Evolutionary conservation across 2,797 vertebrate species (phyloP).

Genomic region (Sebastes reedi): DNA sequence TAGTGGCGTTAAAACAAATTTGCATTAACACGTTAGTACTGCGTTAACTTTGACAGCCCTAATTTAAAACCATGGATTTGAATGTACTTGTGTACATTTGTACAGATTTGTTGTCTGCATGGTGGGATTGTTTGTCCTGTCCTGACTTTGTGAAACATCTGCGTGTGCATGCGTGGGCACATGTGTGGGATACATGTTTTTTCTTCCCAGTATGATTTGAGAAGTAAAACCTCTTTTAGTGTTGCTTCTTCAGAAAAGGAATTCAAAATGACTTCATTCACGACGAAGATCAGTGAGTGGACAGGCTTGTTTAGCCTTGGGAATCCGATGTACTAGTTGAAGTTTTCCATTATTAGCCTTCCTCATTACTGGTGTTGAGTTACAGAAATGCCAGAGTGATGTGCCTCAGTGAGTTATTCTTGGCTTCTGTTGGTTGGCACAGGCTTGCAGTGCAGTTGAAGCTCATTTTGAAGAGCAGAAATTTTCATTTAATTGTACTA

Average conservation of each 20-base stretch:
- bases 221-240: slow-evolving; percentile 7
- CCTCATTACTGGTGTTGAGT: slow-evolving; percentile 39
- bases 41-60: no score
- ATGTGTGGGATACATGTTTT: not conserved
- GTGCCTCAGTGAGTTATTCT: slow-evolving; percentile 41
- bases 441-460: not conserved
- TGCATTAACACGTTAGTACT: no score
- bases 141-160: not conserved
- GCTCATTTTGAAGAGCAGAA: slow-evolving; percentile 3
- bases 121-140: not conserved
- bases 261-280: slow-evolving; percentile 17
- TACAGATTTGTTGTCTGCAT: not conserved
- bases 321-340: not conserved
- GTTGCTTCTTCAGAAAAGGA: not conserved
- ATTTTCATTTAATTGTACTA: not conserved
- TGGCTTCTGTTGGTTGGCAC: not conserved
- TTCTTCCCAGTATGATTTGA: not conserved
- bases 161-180: not conserved
- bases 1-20: no score
- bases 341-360: slow-evolving; percentile 35
- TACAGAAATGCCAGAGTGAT: slow-evolving; percentile 42
- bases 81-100: not conserved
- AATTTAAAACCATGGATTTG: not conserved
- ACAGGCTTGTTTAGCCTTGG: not conserved
- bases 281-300: not conserved